These are phyloP conservation scores for Phengaris arion DNA, from an alignment of 2,888 invertebrate species.

Conservation along the genomic window DNA sequence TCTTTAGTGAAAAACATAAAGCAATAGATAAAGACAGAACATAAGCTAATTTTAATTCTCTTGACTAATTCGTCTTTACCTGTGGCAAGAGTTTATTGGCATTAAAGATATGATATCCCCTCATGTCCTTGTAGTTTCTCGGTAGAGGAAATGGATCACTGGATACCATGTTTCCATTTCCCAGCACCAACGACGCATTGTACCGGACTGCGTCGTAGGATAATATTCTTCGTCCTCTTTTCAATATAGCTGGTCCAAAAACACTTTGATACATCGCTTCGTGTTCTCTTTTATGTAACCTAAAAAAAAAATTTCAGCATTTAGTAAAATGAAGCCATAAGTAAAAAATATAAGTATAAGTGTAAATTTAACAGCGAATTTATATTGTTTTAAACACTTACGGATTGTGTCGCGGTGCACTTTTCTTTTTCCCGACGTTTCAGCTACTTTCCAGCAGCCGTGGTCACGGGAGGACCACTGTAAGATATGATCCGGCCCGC, in stretches of 20 bases:
- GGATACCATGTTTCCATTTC: conserved; percentile 55
- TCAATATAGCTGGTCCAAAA: conserved; percentile 36
- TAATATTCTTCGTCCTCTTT: conserved; percentile 48
- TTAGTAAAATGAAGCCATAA: no score
- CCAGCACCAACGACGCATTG: conserved; percentile 56
- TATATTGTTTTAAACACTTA: no score
- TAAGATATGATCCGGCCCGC: no score
- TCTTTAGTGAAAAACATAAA: no score
- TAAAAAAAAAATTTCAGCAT: background rate
- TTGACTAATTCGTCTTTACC: conserved; percentile 29
- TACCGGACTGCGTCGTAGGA: conserved; percentile 46
- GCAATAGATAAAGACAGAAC: no score
- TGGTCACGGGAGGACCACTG: no score
- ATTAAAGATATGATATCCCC: conserved; percentile 57
- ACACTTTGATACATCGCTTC: conserved; percentile 33
- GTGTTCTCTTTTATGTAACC: conserved; percentile 28
- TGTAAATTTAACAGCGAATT: no score
- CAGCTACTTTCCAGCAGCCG: no score
- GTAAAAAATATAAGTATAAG: no score
- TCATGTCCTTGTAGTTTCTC: conserved; percentile 52
- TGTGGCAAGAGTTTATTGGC: conserved; percentile 51
- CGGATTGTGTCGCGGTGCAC: no score
- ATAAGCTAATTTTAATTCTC: no score
- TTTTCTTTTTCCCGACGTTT: no score
- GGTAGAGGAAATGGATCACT: conserved; percentile 50